Conservation (phyloP, 2,888 invertebrate genomes). For the Stomorhina lunata region DNA sequence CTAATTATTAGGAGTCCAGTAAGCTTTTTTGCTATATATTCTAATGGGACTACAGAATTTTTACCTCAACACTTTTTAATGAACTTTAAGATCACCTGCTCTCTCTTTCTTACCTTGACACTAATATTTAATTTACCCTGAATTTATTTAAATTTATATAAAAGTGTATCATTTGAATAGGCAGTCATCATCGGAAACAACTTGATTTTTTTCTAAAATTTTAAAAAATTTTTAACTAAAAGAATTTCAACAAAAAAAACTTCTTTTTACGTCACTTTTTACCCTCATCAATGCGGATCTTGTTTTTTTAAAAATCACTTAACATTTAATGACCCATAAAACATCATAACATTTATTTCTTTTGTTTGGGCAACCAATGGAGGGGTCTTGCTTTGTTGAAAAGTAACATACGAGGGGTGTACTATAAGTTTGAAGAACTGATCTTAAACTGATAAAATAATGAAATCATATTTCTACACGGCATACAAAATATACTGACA, state of each 20-base stretch:
- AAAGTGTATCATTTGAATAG: constrained; percentile 69
- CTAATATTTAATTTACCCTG: neutral
- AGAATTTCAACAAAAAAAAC: neutral
- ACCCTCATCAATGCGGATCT: neutral
- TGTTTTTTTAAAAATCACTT: constrained; percentile 25
- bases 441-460: neutral
- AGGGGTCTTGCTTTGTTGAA: neutral
- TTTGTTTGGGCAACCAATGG: neutral
- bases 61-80: too few relatives aligned
- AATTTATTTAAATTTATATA: constrained; percentile 53
- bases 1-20: constrained; percentile 30
- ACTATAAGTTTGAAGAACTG: neutral
- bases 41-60: constrained; percentile 20
- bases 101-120: neutral
- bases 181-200: constrained; percentile 60
- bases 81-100: neutral
- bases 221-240: neutral
- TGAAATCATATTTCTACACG: too few relatives aligned
- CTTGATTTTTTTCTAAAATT: neutral
- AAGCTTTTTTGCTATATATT: neutral
- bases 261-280: constrained; percentile 10
- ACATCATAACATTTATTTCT: constrained; percentile 3
- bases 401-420: neutral
- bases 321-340: constrained; percentile 58
- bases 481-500: too few relatives aligned